Conservation (phyloP, 37 sponge, comb jelly and placozoan genomes). For the Beroe ovata region DNA sequence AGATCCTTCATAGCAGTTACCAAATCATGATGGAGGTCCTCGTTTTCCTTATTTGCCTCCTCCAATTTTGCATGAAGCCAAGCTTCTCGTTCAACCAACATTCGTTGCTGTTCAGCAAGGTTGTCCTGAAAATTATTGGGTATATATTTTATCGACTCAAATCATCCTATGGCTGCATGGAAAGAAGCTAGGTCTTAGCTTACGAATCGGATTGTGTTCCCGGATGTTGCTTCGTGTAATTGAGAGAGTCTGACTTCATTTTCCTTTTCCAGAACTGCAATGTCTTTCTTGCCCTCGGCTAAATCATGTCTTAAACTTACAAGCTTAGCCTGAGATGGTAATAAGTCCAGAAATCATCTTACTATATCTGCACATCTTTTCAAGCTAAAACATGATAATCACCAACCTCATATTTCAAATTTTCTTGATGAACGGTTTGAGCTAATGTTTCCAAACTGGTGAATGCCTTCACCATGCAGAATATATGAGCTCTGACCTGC, state of each 20-base stretch:
- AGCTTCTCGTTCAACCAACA: constrained; percentile 58
- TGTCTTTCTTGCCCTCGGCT: constrained; percentile 31
- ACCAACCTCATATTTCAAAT: constrained; percentile 63
- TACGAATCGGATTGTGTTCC: constrained; percentile 35
- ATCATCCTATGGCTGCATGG: too few species aligned
- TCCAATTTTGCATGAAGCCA: constrained; percentile 42
- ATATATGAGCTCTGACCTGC: constrained; percentile 30
- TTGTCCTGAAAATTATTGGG: constrained; percentile 49
- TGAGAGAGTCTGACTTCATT: constrained; percentile 29
- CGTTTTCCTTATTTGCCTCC: constrained; percentile 52
- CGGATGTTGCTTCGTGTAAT: constrained; percentile 60
- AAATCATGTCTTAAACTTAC: constrained; percentile 24
- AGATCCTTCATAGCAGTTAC: constrained; percentile 52
- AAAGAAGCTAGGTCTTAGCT: too few species aligned
- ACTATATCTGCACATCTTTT: too few species aligned
- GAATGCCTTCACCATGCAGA: constrained; percentile 48
- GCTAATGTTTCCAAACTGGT: constrained; percentile 56
- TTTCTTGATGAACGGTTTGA: constrained; percentile 60
- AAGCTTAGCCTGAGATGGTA: constrained; percentile 3
- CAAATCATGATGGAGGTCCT: background rate
- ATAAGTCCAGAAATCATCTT: too few species aligned
- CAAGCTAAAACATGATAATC: too few species aligned
- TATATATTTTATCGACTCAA: too few species aligned
- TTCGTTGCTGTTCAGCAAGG: constrained; percentile 42
- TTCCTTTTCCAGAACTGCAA: constrained; percentile 53